phyloP scores from a whole-genome alignment of 2,888 invertebrate species.

The Catocala fraxini region DNA sequence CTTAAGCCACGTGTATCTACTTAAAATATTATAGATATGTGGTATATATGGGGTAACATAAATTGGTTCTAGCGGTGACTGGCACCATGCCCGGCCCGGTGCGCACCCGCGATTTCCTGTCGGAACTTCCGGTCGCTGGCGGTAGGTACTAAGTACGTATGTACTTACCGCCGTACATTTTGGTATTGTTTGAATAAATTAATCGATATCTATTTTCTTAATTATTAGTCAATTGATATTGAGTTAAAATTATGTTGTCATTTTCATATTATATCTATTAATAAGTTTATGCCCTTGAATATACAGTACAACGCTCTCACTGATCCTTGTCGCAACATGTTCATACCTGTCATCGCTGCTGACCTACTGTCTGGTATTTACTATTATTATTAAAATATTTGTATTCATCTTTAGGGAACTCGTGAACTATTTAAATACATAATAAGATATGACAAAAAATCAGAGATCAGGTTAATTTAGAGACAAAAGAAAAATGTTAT shows the following conservation, averaged over 20 bases:
- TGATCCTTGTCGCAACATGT: constrained; percentile 57
- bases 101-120: constrained; percentile 58
- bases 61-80: constrained; percentile 55
- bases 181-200: constrained; percentile 29
- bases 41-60: constrained; percentile 27
- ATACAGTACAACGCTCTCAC: constrained; percentile 41
- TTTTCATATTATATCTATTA: neutral
- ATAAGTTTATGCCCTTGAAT: constrained; percentile 43
- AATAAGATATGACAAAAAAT: no score
- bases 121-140: constrained; percentile 58
- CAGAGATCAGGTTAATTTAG: no score
- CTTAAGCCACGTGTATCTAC: constrained; percentile 17
- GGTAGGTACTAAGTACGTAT: constrained; percentile 18
- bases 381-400: constrained; percentile 13
- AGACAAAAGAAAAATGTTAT: constrained; percentile 16
- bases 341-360: constrained; percentile 43
- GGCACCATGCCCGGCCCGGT: constrained; percentile 49
- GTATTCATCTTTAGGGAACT: neutral
- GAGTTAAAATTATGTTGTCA: no score
- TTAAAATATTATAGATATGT: constrained; percentile 25
- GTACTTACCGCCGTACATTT: constrained; percentile 26
- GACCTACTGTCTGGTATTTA: constrained; percentile 32
- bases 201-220: constrained; percentile 11
- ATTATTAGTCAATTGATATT: neutral
- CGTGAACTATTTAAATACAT: neutral